A percentile compares a stretch with the other conserved stretches of the same genome.
phyloP scores from a whole-genome alignment of 2,113 vertebrate species.

The Gulo gulo region DNA sequence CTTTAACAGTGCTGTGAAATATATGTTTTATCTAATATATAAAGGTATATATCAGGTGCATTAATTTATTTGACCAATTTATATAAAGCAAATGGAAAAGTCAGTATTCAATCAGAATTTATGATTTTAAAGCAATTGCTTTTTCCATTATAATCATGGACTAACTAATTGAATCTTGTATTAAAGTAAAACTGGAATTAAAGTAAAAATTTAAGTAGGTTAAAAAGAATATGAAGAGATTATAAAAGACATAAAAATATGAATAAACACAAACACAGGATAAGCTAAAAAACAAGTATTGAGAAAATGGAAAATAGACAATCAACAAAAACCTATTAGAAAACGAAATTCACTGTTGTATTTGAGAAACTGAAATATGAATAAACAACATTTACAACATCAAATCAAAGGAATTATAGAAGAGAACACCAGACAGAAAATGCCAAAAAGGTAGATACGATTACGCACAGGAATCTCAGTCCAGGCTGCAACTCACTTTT shows the following conservation, averaged over 20 bases:
- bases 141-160: neutral
- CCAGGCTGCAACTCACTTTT: neutral
- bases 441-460: neutral
- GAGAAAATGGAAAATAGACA: neutral
- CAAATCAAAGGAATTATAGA: neutral
- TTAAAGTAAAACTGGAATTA: conserved; percentile 6
- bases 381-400: neutral
- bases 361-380: neutral
- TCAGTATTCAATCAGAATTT: neutral
- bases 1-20: neutral
- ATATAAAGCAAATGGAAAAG: neutral
- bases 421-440: neutral
- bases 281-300: neutral
- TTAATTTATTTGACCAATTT: neutral
- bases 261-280: neutral
- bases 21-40: neutral
- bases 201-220: neutral
- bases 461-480: neutral
- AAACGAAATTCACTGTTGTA: neutral
- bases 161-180: neutral
- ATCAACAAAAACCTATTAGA: neutral
- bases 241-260: neutral
- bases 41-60: neutral
- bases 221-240: neutral
- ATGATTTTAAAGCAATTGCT: neutral